Evolutionary conservation across 1,140 invertebrate genomes (phyloP).

Genomic region (Camponotus vicinus): DNA sequence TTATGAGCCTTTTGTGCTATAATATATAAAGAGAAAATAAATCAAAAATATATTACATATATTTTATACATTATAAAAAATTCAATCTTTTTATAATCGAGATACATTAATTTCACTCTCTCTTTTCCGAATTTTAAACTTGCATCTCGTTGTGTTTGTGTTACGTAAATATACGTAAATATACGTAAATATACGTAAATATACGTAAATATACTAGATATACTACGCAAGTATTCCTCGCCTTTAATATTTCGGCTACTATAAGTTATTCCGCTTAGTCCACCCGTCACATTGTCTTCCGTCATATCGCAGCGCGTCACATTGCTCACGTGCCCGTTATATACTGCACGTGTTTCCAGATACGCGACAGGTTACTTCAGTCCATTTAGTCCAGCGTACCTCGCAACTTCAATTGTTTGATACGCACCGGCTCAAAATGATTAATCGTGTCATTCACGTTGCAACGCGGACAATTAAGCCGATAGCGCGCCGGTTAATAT

Average conservation of each 20-base stretch:
- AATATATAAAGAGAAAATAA: neutral
- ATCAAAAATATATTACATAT: neutral
- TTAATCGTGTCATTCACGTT: constrained; percentile 59
- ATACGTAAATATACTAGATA: neutral
- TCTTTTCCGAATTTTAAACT: neutral
- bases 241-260: constrained; percentile 23
- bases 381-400: constrained; percentile 43
- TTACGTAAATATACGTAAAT: no score
- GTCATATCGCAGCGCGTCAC: constrained; percentile 49
- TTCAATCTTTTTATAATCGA: neutral
- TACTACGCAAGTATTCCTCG: neutral
- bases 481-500: constrained; percentile 37
- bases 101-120: neutral
- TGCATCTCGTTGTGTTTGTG: neutral
- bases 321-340: constrained; percentile 53
- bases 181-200: no score
- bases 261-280: constrained; percentile 34
- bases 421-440: constrained; percentile 59
- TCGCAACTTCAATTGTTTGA: constrained; percentile 63
- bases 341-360: constrained; percentile 52
- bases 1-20: neutral
- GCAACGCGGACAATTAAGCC: constrained; percentile 48
- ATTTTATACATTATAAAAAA: no score
- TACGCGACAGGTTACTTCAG: constrained; percentile 62
- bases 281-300: constrained; percentile 39